These are phyloP conservation scores for Galerucella pusilla DNA, from an alignment of 2,888 invertebrate species.

Conservation along the genomic window DNA sequence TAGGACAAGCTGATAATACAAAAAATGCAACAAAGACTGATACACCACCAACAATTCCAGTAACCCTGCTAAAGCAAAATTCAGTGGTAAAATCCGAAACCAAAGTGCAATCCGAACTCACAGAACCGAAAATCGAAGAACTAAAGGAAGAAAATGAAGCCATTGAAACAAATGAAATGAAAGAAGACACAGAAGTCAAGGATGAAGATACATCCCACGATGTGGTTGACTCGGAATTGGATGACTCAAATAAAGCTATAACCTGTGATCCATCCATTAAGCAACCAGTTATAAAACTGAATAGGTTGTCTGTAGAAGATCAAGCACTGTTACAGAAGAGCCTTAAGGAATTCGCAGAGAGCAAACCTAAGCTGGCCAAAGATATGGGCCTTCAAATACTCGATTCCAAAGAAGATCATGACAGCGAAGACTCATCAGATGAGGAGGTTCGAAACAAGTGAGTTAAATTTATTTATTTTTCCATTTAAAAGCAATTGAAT, in stretches of 20 bases:
- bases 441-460: conserved; percentile 24
- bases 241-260: conserved; percentile 5
- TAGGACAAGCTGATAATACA: conserved; percentile 22
- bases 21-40: conserved; percentile 40
- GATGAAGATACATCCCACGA: conserved; percentile 10
- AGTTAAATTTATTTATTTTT: background rate
- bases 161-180: background rate
- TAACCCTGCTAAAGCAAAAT: conserved; percentile 30
- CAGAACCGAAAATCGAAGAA: conserved; percentile 20
- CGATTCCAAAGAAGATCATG: conserved; percentile 40
- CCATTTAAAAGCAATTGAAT: background rate
- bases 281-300: conserved; percentile 73
- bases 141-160: conserved; percentile 7
- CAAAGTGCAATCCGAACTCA: conserved; percentile 28
- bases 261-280: conserved; percentile 56
- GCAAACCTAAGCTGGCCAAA: conserved; percentile 70
- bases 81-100: conserved; percentile 16
- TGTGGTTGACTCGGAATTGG: conserved; percentile 10
- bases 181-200: background rate
- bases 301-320: conserved; percentile 69
- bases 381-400: conserved; percentile 68
- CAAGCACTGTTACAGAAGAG: conserved; percentile 70
- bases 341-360: conserved; percentile 73
- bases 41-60: conserved; percentile 29
- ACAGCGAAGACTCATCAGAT: conserved; percentile 44